Conservation (phyloP, 2,797 vertebrate species). For the Karalla daura region DNA sequence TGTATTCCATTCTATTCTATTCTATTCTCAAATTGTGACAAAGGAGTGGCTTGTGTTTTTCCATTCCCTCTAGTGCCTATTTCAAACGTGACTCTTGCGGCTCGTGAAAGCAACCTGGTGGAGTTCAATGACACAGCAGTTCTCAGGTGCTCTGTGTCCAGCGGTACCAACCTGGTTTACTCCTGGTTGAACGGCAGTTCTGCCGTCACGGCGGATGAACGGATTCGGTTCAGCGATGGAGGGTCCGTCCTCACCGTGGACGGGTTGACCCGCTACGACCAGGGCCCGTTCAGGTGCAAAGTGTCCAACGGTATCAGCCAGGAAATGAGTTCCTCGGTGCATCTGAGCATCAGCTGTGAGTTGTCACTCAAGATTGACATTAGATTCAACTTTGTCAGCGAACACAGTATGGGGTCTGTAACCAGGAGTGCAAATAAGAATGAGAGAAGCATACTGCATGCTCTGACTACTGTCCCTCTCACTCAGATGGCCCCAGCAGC, state of each 20-base stretch:
- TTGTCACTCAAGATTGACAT: slow-evolving; percentile 38
- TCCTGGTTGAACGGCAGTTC: slow-evolving; percentile 66
- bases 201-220: slow-evolving; percentile 11
- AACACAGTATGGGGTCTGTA: too few species aligned
- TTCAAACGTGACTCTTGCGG: slow-evolving; percentile 59
- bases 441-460: too few species aligned
- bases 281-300: slow-evolving; percentile 70
- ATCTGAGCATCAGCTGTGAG: slow-evolving; percentile 81
- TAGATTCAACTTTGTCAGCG: too few species aligned
- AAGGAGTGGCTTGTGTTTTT: background rate
- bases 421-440: too few species aligned
- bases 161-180: slow-evolving; percentile 60
- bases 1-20: too few species aligned
- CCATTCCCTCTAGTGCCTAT: slow-evolving; percentile 65
- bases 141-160: slow-evolving; percentile 71
- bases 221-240: slow-evolving; percentile 46
- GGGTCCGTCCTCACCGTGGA: slow-evolving; percentile 61
- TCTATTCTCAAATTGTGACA: background rate
- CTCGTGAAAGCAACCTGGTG: slow-evolving; percentile 61
- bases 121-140: slow-evolving; percentile 76
- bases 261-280: slow-evolving; percentile 64
- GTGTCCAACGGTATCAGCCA: slow-evolving; percentile 75
- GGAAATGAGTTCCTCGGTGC: slow-evolving; percentile 33
- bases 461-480: too few species aligned
- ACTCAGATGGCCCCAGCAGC: slow-evolving; percentile 80